Evolutionary conservation across 1,140 invertebrate species (phyloP), one percentile per base, ranked within the genome.

Genomic region (Homarus americanus): DNA sequence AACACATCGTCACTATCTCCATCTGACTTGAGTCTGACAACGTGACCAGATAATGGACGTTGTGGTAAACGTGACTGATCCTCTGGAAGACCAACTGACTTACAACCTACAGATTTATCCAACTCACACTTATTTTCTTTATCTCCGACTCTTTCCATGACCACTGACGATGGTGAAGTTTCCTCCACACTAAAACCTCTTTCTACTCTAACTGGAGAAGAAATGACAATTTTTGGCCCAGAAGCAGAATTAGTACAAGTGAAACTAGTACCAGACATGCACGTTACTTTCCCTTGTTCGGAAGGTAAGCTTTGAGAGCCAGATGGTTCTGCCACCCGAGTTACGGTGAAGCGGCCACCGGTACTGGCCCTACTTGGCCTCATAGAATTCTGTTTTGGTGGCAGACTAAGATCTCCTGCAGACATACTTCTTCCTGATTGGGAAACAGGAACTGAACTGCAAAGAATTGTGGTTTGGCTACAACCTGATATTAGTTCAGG

Each of bases 271-370:
- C 49, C 41, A n/a, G 49, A 34, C 12, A 53, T 82, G 7, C 41
- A 44, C 20, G 79, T 17, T 12, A 40, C 73, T 66, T 76, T 91
- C 36, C 53, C 40, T 28, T 87, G 86, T 24, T 32, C 24, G 20
- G 79, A 38, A 78, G 91, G 86, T 72, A 92, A 63, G 58, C 85
- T 87, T 38, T 73, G 73, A 49, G 88, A 34, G 28, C 80, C 80
- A 63, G 72, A 84, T 10, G 87, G 80, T 34, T 82, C 85, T 28
- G 72, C 40, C 58, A 93, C 92, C 49, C 83, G 83, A 15, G 92
- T 93, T 10, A 93, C 92, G 1, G 92, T 93, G 76, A 93, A 93
- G 3, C 92, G 91, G 9, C 92, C 91, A n/a, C 92, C 92, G 28
- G 82, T 63, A 40, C 83, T 82, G 63, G 92, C 92, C 44, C 92